Evolutionary conservation across 2,113 vertebrate species (phyloP).

Genomic region (Callopanchax toddi): DNA sequence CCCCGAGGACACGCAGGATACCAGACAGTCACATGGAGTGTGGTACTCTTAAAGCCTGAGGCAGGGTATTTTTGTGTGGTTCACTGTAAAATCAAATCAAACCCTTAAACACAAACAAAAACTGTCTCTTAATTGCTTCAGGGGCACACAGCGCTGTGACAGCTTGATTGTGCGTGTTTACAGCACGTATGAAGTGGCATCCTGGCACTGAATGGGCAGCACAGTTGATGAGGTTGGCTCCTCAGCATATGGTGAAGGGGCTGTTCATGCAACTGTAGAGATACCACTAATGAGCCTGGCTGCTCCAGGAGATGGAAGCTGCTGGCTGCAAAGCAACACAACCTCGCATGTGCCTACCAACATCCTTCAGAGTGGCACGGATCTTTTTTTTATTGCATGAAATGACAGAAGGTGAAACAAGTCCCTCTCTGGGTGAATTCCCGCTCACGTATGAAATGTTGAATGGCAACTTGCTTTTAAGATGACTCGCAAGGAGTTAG

Average conservation of each 20-base stretch:
- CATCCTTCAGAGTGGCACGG: neutral
- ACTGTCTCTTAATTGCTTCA: conserved; percentile 15
- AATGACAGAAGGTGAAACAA: conserved; percentile 14
- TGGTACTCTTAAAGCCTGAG: neutral
- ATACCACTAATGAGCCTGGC: conserved; percentile 70
- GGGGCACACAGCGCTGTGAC: conserved; percentile 24
- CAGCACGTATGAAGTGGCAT: conserved; percentile 67
- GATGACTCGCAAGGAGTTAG: too few species aligned
- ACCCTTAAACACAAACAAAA: conserved; percentile 29
- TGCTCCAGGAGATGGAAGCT: conserved; percentile 64
- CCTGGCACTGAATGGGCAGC: conserved; percentile 63
- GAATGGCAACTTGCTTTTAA: conserved; percentile 25
- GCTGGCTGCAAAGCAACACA: conserved; percentile 48
- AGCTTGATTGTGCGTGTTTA: conserved; percentile 48
- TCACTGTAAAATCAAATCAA: conserved; percentile 23
- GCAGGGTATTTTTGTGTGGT: conserved; percentile 1
- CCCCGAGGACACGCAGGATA: neutral
- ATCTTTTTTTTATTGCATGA: neutral
- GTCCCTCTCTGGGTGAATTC: conserved; percentile 9
- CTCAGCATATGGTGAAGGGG: conserved; percentile 73
- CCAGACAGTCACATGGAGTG: neutral
- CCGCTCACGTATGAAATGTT: too few species aligned
- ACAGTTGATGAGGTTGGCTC: conserved; percentile 67
- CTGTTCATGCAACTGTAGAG: conserved; percentile 73
- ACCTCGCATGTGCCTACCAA: conserved; percentile 9